Evolutionary conservation across 1,140 invertebrate species (phyloP).

Genomic region (Hetaerina americana): DNA sequence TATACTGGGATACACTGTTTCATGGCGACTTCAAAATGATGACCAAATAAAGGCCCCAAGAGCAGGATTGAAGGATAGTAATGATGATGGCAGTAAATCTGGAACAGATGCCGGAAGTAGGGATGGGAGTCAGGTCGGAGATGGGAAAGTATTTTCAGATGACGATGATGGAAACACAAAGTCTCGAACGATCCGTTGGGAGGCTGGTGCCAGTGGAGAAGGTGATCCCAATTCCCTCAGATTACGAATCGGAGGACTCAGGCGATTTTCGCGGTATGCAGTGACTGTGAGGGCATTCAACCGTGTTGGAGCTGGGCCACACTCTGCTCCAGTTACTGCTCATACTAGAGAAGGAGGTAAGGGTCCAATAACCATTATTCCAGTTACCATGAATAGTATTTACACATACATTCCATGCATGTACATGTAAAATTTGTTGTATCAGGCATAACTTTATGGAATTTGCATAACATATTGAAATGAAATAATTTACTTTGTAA

Average conservation of each 20-base stretch:
- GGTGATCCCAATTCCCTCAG: not conserved
- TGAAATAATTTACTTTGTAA: no score
- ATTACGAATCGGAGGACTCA: constrained; percentile 20
- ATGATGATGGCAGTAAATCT: constrained; percentile 19
- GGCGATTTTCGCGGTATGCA: constrained; percentile 36
- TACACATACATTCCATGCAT: no score
- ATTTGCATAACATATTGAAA: no score
- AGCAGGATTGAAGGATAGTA: constrained; percentile 14
- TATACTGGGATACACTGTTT: constrained; percentile 44
- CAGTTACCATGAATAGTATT: no score
- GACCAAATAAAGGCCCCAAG: not conserved
- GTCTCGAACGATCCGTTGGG: not conserved
- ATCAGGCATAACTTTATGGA: no score
- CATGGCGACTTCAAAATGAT: not conserved
- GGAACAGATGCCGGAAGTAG: constrained; percentile 7
- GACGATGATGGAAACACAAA: not conserved
- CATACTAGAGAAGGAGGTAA: constrained; percentile 40
- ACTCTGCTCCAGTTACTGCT: constrained; percentile 29
- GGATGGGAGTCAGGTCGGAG: constrained; percentile 2
- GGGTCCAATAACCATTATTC: no score
- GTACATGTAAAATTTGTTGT: no score
- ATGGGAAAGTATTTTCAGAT: not conserved
- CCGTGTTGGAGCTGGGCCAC: constrained; percentile 35
- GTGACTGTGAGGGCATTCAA: constrained; percentile 40
- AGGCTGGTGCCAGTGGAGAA: not conserved